Percentiles rank a stretch among this genome's conserved stretches.
phyloP scores from a whole-genome alignment of 2,888 invertebrate species.

The Stramonita haemastoma region DNA sequence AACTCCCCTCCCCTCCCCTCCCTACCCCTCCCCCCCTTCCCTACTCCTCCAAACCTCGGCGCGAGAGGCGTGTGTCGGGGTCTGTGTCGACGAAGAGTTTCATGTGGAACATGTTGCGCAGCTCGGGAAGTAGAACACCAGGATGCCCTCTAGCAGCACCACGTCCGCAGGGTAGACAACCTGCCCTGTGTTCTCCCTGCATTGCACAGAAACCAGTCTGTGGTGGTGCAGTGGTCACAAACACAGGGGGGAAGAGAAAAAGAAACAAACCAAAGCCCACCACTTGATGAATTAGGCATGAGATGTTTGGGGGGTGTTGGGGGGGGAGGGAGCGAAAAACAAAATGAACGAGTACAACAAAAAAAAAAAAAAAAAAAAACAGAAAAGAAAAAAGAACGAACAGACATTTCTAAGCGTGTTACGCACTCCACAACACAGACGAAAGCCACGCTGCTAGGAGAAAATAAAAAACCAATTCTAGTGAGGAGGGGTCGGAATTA shows the following conservation, averaged over 20 bases:
- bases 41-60: conserved; percentile 83
- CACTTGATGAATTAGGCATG: conserved; percentile 30
- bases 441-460: too few species aligned
- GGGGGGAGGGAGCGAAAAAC: neutral
- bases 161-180: conserved; percentile 86
- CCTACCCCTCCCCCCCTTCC: too few species aligned
- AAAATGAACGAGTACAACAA: neutral
- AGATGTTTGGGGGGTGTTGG: neutral
- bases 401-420: too few species aligned
- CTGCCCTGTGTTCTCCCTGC: conserved; percentile 42
- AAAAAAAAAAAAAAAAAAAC: neutral
- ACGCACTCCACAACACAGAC: too few species aligned
- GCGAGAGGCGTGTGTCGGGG: conserved; percentile 96
- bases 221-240: conserved; percentile 8
- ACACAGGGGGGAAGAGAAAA: conserved; percentile 12
- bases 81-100: conserved; percentile 99
- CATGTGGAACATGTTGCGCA: conserved; percentile 97
- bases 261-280: conserved; percentile 21
- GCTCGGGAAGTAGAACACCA: conserved; percentile 97
- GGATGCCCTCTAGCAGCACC: conserved; percentile 97
- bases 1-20: neutral
- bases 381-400: too few species aligned
- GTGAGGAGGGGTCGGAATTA: too few species aligned
- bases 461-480: too few species aligned
- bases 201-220: conserved; percentile 30